phyloP scores from a whole-genome alignment of 2,797 vertebrate species.

The Leucoraja ocellata region DNA sequence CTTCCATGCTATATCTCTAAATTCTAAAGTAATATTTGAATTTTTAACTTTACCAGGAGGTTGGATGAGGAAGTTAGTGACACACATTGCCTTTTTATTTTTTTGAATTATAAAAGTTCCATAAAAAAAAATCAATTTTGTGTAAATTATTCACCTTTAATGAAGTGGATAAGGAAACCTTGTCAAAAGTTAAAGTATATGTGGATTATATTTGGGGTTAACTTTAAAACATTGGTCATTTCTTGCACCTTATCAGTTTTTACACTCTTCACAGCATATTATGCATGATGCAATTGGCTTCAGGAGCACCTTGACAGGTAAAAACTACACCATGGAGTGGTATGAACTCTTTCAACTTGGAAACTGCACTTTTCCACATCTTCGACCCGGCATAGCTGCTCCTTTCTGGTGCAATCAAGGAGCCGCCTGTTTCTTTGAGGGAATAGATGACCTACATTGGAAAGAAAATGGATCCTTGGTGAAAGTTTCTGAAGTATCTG shows the following conservation, averaged over 20 bases:
- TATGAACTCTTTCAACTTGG: conserved; percentile 96
- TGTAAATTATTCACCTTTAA: not conserved
- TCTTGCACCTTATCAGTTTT: not conserved
- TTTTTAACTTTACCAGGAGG: not conserved
- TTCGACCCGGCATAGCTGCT: conserved; percentile 59
- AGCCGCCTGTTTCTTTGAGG: conserved; percentile 88
- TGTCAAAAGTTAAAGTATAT: not conserved
- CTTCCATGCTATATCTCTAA: too few relatives aligned
- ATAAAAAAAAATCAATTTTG: not conserved
- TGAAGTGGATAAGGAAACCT: not conserved
- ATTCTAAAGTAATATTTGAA: not conserved
- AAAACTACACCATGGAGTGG: conserved; percentile 95
- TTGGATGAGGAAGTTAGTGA: too few relatives aligned
- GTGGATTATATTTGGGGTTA: too few relatives aligned
- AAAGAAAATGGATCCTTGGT: conserved; percentile 85
- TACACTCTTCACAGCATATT: conserved; percentile 68
- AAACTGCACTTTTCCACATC: conserved; percentile 94
- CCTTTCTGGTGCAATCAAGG: conserved; percentile 99
- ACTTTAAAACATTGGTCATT: not conserved
- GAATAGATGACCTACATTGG: conserved; percentile 90
- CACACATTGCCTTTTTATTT: not conserved
- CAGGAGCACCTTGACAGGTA: conserved; percentile 66
- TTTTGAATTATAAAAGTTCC: not conserved
- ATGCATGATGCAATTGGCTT: conserved; percentile 98
- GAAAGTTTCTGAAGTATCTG: conserved; percentile 73